phyloP scores from a whole-genome alignment of 2,888 invertebrate species.

The Ecliptopera silaceata region DNA sequence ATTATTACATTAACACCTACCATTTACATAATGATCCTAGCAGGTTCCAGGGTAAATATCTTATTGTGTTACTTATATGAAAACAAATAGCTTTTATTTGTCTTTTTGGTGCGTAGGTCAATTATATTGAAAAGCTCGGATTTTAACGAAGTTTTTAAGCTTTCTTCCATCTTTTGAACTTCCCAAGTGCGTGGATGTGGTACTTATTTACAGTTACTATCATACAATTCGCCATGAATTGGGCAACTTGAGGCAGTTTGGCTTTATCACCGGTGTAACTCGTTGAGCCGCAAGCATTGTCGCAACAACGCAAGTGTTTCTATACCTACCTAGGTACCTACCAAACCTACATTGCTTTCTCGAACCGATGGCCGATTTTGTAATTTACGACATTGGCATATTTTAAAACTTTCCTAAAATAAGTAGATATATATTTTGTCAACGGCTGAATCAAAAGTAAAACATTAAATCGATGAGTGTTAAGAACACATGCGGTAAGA shows the following conservation, averaged over 20 bases:
- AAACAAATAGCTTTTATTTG: too few relatives aligned
- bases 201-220: conserved; percentile 5
- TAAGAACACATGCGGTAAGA: too few relatives aligned
- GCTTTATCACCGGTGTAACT: conserved; percentile 41
- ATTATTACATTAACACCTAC: too few relatives aligned
- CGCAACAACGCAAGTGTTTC: conserved; percentile 45
- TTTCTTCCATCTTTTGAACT: too few relatives aligned
- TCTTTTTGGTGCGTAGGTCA: too few relatives aligned
- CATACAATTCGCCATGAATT: conserved; percentile 37
- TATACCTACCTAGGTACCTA: conserved; percentile 27
- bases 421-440: background rate
- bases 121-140: too few relatives aligned
- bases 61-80: too few relatives aligned
- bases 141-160: too few relatives aligned
- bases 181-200: background rate
- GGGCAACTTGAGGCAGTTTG: conserved; percentile 38
- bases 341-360: conserved; percentile 36
- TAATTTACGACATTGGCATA: conserved; percentile 26
- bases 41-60: too few relatives aligned
- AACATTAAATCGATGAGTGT: too few relatives aligned
- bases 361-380: conserved; percentile 36
- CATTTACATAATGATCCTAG: too few relatives aligned
- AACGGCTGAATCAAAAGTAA: background rate
- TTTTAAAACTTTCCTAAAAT: background rate
- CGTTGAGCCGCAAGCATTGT: conserved; percentile 40